These are phyloP conservation scores for Crotalus tigris DNA, from an alignment of 2,113 vertebrate genomes.

Conservation along the genomic window DNA sequence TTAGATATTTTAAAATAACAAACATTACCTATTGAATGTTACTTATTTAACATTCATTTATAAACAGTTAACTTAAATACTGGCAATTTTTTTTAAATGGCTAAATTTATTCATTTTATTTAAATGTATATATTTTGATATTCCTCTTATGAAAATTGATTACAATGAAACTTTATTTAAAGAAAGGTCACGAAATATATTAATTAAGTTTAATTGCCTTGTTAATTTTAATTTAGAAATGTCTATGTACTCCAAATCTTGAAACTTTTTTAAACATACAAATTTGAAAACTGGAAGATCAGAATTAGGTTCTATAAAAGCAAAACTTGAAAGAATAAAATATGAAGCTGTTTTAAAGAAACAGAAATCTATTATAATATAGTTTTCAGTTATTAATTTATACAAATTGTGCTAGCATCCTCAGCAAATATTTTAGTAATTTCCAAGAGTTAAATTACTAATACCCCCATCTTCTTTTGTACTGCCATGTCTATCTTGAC, in stretches of 20 bases:
- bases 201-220: background rate
- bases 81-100: background rate
- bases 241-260: background rate
- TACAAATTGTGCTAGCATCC: background rate
- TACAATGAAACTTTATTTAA: background rate
- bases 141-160: background rate
- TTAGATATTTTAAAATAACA: slow-evolving; percentile 27
- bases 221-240: background rate
- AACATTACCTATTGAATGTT: slow-evolving; percentile 12
- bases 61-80: background rate
- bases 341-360: background rate
- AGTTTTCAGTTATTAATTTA: background rate
- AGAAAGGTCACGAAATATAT: background rate
- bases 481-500: background rate
- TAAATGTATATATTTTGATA: background rate
- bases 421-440: background rate
- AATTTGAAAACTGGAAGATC: background rate
- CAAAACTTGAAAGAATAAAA: background rate
- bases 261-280: background rate
- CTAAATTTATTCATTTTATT: background rate
- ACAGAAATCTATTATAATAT: background rate
- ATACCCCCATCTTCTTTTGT: background rate
- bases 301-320: background rate
- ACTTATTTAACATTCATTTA: slow-evolving; percentile 3
- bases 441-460: background rate